Evolutionary conservation across 2,113 vertebrate genomes (phyloP), one percentile per base, ranked within the genome.

Genomic region (Cyanoderma ruficeps): DNA sequence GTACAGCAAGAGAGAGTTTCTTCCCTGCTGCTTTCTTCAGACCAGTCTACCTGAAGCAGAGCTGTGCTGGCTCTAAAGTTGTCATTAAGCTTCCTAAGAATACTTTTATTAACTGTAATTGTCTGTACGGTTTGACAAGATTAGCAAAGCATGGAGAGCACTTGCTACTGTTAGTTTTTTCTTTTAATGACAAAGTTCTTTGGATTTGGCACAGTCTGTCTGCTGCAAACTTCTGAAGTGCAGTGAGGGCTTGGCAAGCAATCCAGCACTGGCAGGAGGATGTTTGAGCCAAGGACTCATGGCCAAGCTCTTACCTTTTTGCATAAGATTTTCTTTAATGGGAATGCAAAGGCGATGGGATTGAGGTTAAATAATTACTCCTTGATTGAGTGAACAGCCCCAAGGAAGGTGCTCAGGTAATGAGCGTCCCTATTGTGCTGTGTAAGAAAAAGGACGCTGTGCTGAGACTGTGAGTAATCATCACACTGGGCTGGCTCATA

Each of bases 231-330:
- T 35, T 56, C 70, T 76, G 22, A 53, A 77, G 41, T 69, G 22
- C n/a, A 61, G 19, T 2, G 5, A 61, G 55, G 79, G 63, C 42
- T 71, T 81, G 85, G 63, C 90, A 94, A 77, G 59, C 63, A 77
- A 23, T 7, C 5, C 11, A 23, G 53, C 7, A 0, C n/a, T 49
- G 33, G 71, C 67, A 67, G 39, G 59, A 55, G 50, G 63, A 27
- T 83, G 6, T 90, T 70, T 70, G 11, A 33, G 63, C 42, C 27
- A 69, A 91, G 75, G 37, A 82, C 57, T 76, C 0, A 0, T 9
- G 79, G 84, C 87, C 74, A 90, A 86, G 49, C 59, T 86, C 83
- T 83, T 80, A 86, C 79, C 79, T 94, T 95, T 91, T 44, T 59
- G n/a, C 37, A 12, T 46, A 46, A 70, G 46, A 14, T 69, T 93